Conservation (phyloP, 2,113 vertebrate species). For the Malurus alboscapulatus region DNA sequence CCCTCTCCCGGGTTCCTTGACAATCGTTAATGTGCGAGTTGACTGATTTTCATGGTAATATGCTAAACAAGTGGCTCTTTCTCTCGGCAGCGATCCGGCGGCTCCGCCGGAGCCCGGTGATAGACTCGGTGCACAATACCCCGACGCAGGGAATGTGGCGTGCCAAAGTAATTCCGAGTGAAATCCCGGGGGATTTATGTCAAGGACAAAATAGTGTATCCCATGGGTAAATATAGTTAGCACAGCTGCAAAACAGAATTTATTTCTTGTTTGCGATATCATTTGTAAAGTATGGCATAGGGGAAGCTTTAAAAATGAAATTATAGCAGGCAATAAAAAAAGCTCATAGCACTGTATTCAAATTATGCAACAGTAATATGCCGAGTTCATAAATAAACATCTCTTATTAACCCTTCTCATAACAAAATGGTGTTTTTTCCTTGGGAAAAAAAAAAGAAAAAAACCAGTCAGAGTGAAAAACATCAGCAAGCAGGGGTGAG, state of each 20-base stretch:
- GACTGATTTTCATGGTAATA: slow-evolving; percentile 51
- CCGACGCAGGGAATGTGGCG: not conserved
- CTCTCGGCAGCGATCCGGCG: not conserved
- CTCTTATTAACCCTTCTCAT: slow-evolving; percentile 72
- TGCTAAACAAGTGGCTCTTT: slow-evolving; percentile 43
- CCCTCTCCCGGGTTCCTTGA: not conserved
- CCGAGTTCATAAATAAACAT: slow-evolving; percentile 82
- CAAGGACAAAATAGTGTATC: slow-evolving; percentile 78
- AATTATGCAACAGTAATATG: slow-evolving; percentile 77
- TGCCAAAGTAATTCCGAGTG: slow-evolving; percentile 59
- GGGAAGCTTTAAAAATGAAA: slow-evolving; percentile 82
- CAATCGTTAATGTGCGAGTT: not conserved
- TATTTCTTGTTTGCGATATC: slow-evolving; percentile 80
- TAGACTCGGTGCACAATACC: not conserved
- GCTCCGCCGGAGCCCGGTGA: not conserved
- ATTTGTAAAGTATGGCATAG: slow-evolving; percentile 79
- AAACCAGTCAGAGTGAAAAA: not conserved
- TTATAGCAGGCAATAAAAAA: slow-evolving; percentile 80
- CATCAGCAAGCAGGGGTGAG: not conserved
- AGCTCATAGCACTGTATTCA: slow-evolving; percentile 79
- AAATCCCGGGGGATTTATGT: slow-evolving; percentile 65
- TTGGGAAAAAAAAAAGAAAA: not conserved
- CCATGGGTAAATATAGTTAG: slow-evolving; percentile 73
- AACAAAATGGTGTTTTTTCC: slow-evolving; percentile 32
- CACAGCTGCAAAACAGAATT: slow-evolving; percentile 77